phyloP scores from a whole-genome alignment of 2,888 invertebrate genomes.

The Craniophora ligustri region DNA sequence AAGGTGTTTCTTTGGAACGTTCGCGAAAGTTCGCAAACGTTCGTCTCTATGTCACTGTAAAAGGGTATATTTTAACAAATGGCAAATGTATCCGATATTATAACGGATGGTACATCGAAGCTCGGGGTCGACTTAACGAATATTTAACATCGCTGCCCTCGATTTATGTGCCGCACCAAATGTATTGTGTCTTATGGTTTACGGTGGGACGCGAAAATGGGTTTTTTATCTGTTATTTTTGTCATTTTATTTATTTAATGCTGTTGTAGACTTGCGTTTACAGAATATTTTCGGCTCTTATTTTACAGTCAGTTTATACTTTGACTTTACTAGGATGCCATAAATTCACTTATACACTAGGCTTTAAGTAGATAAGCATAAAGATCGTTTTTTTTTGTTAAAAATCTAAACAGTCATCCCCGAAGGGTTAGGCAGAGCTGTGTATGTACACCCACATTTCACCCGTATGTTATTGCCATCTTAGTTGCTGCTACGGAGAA shows the following conservation, averaged over 20 bases:
- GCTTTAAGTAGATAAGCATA: too few relatives aligned
- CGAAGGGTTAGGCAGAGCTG: too few relatives aligned
- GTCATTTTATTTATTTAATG: conserved; percentile 31
- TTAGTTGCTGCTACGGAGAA: too few relatives aligned
- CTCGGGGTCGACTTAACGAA: conserved; percentile 78
- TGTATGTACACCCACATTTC: too few relatives aligned
- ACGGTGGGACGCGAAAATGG: conserved; percentile 31
- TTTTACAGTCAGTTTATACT: too few relatives aligned
- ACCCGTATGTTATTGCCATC: too few relatives aligned
- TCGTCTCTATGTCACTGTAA: conserved; percentile 39
- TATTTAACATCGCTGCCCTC: conserved; percentile 78
- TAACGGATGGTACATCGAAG: conserved; percentile 78
- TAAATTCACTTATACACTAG: too few relatives aligned
- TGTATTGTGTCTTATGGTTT: conserved; percentile 70
- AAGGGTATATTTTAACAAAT: conserved; percentile 48
- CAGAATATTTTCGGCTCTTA: too few relatives aligned
- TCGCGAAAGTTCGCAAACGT: conserved; percentile 9
- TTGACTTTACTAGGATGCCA: too few relatives aligned
- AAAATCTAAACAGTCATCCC: too few relatives aligned
- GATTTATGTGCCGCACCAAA: conserved; percentile 73
- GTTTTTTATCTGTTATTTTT: conserved; percentile 25
- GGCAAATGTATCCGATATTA: conserved; percentile 79
- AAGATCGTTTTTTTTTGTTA: too few relatives aligned
- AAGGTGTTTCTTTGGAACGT: too few relatives aligned
- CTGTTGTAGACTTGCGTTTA: conserved; percentile 9